Evolutionary conservation across 2,888 invertebrate genomes (phyloP).

Genomic region (Autographa gamma): DNA sequence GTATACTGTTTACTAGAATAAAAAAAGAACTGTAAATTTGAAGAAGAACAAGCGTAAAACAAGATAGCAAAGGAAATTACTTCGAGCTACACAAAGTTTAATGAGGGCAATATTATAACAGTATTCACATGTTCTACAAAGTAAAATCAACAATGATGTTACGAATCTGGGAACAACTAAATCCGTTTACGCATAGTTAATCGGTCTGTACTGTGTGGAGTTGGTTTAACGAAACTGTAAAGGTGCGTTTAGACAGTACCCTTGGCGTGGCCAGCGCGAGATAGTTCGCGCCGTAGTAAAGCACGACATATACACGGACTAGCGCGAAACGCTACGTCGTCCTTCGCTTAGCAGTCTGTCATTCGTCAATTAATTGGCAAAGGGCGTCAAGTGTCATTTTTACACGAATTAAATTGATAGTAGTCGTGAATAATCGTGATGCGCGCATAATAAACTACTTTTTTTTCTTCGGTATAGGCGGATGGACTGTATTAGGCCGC

Average conservation of each 20-base stretch:
- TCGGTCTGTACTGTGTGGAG: constrained; percentile 74
- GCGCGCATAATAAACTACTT: too few relatives aligned
- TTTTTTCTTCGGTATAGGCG: too few relatives aligned
- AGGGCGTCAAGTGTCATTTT: too few relatives aligned
- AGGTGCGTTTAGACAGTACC: not conserved
- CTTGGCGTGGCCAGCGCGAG: not conserved
- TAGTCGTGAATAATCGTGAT: too few relatives aligned
- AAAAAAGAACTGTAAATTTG: not conserved
- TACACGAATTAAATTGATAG: too few relatives aligned
- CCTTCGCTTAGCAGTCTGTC: too few relatives aligned
- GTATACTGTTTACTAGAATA: not conserved
- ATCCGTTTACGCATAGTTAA: constrained; percentile 83
- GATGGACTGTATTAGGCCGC: too few relatives aligned
- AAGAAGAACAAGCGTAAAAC: constrained; percentile 2
- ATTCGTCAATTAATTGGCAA: too few relatives aligned
- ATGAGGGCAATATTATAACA: not conserved
- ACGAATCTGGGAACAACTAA: constrained; percentile 66
- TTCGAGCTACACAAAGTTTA: not conserved
- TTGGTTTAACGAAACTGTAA: constrained; percentile 63
- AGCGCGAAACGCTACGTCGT: too few relatives aligned
- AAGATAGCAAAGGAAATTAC: not conserved
- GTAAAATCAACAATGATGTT: constrained; percentile 44
- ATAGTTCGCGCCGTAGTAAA: too few relatives aligned
- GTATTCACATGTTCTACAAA: constrained; percentile 16
- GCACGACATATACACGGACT: too few relatives aligned